phyloP scores from a whole-genome alignment of 2,888 invertebrate species.

The Watsonalla cultraria region DNA sequence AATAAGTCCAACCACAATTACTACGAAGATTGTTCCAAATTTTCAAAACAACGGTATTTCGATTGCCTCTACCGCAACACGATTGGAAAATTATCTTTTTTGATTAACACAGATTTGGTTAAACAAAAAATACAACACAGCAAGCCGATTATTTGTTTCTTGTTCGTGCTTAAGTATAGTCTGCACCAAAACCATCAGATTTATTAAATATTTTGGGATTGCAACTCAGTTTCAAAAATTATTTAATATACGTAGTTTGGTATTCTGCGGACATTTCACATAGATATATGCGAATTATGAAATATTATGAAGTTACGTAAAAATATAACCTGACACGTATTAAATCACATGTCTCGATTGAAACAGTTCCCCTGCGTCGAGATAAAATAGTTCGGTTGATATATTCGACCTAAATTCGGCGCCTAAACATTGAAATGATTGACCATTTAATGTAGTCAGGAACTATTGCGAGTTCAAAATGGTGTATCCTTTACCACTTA shows the following conservation, averaged over 20 bases:
- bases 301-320: background rate
- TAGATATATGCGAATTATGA: too few species aligned
- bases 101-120: background rate
- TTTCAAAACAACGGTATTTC: constrained; percentile 20
- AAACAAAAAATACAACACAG: too few species aligned
- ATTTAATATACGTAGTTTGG: too few species aligned
- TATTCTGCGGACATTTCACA: too few species aligned
- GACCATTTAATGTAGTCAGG: constrained; percentile 64
- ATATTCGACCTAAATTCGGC: constrained; percentile 57
- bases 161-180: too few species aligned
- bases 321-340: constrained; percentile 14
- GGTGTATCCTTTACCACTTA: constrained; percentile 13
- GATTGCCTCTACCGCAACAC: constrained; percentile 16
- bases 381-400: constrained; percentile 49
- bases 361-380: constrained; percentile 22
- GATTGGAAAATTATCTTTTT: constrained; percentile 4
- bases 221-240: too few species aligned
- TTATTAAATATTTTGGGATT: too few species aligned
- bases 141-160: too few species aligned
- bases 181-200: too few species aligned
- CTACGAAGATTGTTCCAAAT: constrained; percentile 13
- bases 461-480: constrained; percentile 51
- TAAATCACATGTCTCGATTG: constrained; percentile 9
- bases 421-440: constrained; percentile 55
- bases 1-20: constrained; percentile 14